Evolutionary conservation across 2,888 invertebrate species (phyloP), one percentile per base, ranked within the genome.

Genomic region (Tinea pellionella): DNA sequence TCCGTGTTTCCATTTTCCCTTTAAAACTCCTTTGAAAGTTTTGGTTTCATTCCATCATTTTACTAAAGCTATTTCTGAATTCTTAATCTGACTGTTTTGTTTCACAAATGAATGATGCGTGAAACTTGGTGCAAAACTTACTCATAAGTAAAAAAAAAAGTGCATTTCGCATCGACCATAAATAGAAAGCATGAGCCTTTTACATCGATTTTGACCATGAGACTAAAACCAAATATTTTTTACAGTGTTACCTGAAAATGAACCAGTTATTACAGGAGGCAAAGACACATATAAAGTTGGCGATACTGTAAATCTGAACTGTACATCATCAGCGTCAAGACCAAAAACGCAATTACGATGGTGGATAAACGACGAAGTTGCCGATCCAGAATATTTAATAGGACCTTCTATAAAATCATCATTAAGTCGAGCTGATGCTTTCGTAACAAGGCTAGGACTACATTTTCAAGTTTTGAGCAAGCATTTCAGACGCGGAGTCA

Each of bases 311-410:
- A 87, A 90, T 64, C 91, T 94, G 64, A 95, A 95, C 82, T 96
- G 96, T 80, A 93, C 94, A 7, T 93, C 95, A 18, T 89, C 91
- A 12, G 89, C 92, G 61, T 94, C 95, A 32, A 91, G 93, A 65
- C 96, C 95, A 1, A 92, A 92, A 16, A 93, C 94, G 59, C 90
- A 92, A 69, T 89, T 96, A 62, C 91, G 90, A 69, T 96, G 96
- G 95, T 91, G 93, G 80, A 91, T 96, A 74, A 96, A 96, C 77
- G 93, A 92, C 51, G 89, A 91, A 68, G 91, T 91, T 65, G 91
- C 89, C 4, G 85, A 89, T 42, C 74, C 77, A 51, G 75, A 79
- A 9, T 79, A 88, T 64, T 65, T 91, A 47, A 71, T 73, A 3
- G 88, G 89, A 0, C 89, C 90, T 0, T 88, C 88, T 80, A 15